Conservation (phyloP, 2,113 vertebrate species). For the Xenus cinereus region DNA sequence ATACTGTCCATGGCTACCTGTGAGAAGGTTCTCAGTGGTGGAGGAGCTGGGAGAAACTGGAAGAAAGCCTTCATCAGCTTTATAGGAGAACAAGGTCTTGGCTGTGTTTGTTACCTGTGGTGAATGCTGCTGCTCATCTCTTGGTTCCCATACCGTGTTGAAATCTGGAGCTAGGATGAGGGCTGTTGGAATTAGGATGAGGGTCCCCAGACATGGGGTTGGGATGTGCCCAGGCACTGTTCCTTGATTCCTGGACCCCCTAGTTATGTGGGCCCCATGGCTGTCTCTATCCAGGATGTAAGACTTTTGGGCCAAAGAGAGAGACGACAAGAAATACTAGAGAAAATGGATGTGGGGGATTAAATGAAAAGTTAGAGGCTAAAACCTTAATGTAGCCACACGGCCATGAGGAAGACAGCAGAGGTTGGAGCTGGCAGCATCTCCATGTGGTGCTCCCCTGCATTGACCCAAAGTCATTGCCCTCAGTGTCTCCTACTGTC, state of each 20-base stretch:
- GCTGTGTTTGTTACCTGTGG: not conserved
- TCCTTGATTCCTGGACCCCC: not conserved
- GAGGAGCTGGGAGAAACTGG: not conserved
- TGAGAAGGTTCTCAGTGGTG: not conserved
- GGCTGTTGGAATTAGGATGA: not conserved
- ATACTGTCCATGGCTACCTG: not conserved
- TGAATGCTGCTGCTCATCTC: not conserved
- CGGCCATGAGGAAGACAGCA: not conserved
- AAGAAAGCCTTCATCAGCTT: not conserved
- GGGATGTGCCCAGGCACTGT: not conserved
- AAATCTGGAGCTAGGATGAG: not conserved
- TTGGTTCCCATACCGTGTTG: rapidly evolving
- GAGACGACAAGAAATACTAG: not conserved
- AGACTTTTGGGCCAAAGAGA: not conserved
- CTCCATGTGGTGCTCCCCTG: not conserved
- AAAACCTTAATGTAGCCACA: not conserved
- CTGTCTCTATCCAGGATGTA: not conserved
- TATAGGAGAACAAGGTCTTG: not conserved
- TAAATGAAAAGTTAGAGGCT: not conserved
- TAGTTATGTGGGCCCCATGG: not conserved
- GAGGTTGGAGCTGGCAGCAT: not conserved
- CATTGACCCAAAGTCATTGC: not conserved
- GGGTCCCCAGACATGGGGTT: not conserved
- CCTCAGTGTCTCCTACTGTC: constrained; percentile 12
- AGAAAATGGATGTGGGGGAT: not conserved